Base-by-base conservation (phyloP, 1,140 invertebrate genomes). In the Branchinecta lindahli region DNA sequence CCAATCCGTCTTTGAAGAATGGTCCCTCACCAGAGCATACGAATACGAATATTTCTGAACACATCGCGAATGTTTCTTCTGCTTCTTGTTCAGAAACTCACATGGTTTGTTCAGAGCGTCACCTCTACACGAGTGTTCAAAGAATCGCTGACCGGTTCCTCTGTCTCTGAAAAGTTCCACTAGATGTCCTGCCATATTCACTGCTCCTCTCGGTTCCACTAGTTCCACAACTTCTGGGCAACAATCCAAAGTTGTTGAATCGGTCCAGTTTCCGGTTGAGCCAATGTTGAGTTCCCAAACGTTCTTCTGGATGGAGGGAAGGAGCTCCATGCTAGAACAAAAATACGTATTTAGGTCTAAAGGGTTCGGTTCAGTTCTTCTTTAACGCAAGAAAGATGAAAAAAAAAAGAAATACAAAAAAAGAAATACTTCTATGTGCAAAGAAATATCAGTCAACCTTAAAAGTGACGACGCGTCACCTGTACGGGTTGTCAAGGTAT, bases 1-100 rank as follows among this genome's bases (percentile, higher is more conserved):
- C 85, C 87, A 91, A 65, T 83, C 78, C 52, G 77, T 78, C 15
- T 83, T 81, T 20, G 79, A 76, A 66, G 77, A 77, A 72, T 76
- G 77, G 66, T 83, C 80, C 66, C 77, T 81, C 44, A 92, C 86
- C 69, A 92, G 82, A 12, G 90, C 91, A 78, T 92, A 94, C 0
- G 87, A 85, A 76, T 87, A 92, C n/a, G 87, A 88, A 78, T 87
- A 89, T 77, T 87, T 86, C 78, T 92, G 90, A 9, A 88, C 85
- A 79, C 91, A 94, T 74, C 83, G 81, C 7, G 89, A 90, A 68
- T 85, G 83, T 72, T 84, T 84, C 75, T 83, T 83, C 44, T 88
- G 79, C 69, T 84, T 83, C 12, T 83, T 81, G 77, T 90, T 86
- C 71, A 91, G 81, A 79, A 88, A 91, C 47, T 85, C 79, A 77